These are phyloP conservation scores for Cephus sareptanus DNA, from an alignment of 2,888 invertebrate species.

Conservation along the genomic window DNA sequence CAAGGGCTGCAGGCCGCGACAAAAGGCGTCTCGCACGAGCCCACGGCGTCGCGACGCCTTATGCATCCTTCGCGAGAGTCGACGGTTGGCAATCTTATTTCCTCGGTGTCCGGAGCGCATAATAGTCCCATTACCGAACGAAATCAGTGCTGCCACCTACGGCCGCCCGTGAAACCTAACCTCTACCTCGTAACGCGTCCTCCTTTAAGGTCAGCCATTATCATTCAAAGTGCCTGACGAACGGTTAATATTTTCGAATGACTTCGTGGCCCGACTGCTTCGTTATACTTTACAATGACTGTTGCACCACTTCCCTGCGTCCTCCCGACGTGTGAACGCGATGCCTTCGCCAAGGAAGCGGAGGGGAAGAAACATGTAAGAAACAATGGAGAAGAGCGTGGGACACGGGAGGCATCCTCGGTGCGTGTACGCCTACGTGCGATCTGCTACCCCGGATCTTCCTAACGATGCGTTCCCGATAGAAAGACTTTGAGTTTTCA, in stretches of 20 bases:
- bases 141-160: background rate
- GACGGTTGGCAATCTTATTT: background rate
- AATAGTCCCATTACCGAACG: background rate
- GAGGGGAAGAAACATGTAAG: background rate
- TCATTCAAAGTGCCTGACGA: background rate
- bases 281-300: background rate
- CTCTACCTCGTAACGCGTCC: background rate
- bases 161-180: background rate
- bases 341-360: background rate
- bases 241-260: background rate
- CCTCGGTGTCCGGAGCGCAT: background rate
- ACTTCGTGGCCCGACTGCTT: background rate
- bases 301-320: background rate
- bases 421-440: conserved; percentile 34
- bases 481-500: background rate
- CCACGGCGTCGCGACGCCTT: conserved; percentile 9
- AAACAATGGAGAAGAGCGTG: conserved; percentile 57
- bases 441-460: background rate
- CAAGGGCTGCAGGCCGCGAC: conserved; percentile 1
- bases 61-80: background rate
- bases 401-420: conserved; percentile 41
- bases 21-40: background rate
- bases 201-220: background rate
- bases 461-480: background rate
- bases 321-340: background rate